Conservation (phyloP, 1,140 invertebrate species). For the Gryllus bimaculatus region DNA sequence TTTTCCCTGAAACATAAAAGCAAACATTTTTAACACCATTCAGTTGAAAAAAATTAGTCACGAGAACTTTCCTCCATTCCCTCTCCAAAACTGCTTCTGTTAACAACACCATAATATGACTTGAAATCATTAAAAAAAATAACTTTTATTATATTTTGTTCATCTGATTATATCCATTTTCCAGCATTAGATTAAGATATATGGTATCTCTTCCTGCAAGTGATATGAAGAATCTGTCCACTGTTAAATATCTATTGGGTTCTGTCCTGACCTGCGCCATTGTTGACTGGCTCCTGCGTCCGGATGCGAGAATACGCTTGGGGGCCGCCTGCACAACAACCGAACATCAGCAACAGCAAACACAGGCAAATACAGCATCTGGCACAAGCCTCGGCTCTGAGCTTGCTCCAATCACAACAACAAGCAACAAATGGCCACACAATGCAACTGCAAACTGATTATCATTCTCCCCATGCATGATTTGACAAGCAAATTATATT, state of each 20-base stretch:
- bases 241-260: not conserved
- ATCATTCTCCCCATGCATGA: not conserved
- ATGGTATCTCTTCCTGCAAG: not conserved
- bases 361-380: conserved; percentile 6
- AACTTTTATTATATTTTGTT: too few species aligned
- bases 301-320: conserved; percentile 16
- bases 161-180: too few species aligned
- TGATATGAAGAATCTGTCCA: not conserved
- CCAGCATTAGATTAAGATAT: not conserved
- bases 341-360: conserved; percentile 16
- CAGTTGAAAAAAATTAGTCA: too few species aligned
- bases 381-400: not conserved
- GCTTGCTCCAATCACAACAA: not conserved
- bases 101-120: too few species aligned
- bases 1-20: too few species aligned
- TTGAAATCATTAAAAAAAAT: too few species aligned
- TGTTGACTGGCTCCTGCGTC: conserved; percentile 9
- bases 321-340: conserved; percentile 19
- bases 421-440: not conserved
- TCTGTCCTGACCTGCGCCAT: not conserved
- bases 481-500: not conserved
- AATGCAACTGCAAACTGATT: not conserved
- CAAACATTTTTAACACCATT: too few species aligned
- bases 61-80: too few species aligned
- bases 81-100: too few species aligned